These are phyloP conservation scores for Halocaridina rubra DNA, from an alignment of 2,888 invertebrate genomes.

Conservation along the genomic window DNA sequence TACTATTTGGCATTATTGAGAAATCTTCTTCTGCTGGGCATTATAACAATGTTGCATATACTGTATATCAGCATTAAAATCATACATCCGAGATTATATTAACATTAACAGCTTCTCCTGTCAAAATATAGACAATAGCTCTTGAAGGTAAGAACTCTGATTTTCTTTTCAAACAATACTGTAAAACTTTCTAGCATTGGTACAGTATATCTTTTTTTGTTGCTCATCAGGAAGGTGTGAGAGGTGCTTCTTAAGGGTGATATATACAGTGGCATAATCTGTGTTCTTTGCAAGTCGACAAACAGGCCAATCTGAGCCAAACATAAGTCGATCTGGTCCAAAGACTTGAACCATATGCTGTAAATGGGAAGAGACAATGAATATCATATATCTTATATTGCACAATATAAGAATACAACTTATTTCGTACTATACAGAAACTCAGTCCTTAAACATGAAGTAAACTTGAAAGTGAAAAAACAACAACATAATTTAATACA, in stretches of 20 bases:
- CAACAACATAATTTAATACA: no score
- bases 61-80: no score
- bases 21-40: background rate
- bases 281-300: background rate
- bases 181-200: constrained; percentile 28
- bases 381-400: no score
- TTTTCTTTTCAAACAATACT: constrained; percentile 67
- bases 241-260: background rate
- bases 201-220: constrained; percentile 13
- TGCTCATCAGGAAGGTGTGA: constrained; percentile 13
- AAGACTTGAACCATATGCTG: constrained; percentile 22
- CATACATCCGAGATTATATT: background rate
- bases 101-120: background rate
- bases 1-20: background rate
- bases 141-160: constrained; percentile 77
- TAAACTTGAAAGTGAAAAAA: no score
- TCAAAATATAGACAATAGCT: background rate
- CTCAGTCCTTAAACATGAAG: no score
- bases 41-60: no score
- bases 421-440: no score
- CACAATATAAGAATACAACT: no score
- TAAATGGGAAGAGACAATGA: no score
- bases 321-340: constrained; percentile 26
- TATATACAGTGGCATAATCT: background rate
- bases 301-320: constrained; percentile 35